phyloP scores from a whole-genome alignment of 2,113 vertebrate species.

The Bagarius yarrelli region DNA sequence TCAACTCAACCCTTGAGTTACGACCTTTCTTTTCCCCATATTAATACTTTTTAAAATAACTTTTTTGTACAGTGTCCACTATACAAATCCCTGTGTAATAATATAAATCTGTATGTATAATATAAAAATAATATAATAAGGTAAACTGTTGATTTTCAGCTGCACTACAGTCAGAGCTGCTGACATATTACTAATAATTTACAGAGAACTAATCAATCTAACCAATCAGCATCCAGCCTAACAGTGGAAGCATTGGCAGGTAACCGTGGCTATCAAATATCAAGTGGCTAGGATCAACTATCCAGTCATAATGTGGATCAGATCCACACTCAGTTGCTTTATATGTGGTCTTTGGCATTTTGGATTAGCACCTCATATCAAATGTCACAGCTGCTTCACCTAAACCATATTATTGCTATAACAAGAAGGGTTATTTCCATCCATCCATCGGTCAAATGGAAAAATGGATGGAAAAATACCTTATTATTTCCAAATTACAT shows the following conservation, averaged over 20 bases:
- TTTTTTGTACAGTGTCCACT: not conserved
- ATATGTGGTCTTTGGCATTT: conserved; percentile 1
- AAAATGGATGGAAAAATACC: conserved; percentile 50
- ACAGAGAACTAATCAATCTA: not conserved
- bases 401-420: conserved; percentile 36
- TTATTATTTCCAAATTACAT: conserved; percentile 26
- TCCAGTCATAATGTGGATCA: not conserved
- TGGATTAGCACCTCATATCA: conserved; percentile 44
- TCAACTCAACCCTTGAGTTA: no score
- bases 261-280: not conserved
- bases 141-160: not conserved
- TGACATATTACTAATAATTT: not conserved
- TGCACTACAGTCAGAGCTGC: not conserved
- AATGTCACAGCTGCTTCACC: conserved; percentile 42
- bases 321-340: conserved; percentile 20
- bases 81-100: not conserved
- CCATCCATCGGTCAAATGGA: conserved; percentile 31
- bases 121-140: not conserved
- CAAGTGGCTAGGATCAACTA: not conserved
- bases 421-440: conserved; percentile 38
- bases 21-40: no score
- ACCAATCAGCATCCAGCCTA: not conserved
- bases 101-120: no score
- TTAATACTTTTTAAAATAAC: no score
- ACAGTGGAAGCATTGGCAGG: not conserved